Evolutionary conservation across 2,797 vertebrate species (phyloP).

Genomic region (Alauda arvensis): DNA sequence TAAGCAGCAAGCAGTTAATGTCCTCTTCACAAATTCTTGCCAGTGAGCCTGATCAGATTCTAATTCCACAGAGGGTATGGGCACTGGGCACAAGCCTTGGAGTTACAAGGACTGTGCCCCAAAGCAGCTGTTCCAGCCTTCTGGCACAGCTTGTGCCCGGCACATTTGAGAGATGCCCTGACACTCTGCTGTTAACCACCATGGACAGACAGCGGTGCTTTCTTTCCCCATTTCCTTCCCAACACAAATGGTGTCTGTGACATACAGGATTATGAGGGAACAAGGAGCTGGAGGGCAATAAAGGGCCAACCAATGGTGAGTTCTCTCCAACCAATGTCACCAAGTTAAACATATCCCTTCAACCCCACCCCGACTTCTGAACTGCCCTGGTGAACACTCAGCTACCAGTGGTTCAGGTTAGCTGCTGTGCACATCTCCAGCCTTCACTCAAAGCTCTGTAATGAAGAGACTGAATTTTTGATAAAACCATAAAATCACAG

Average conservation of each 20-base stretch:
- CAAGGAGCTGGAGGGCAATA: neutral
- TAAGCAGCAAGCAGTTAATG: neutral
- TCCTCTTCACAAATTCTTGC: neutral
- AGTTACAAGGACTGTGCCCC: neutral
- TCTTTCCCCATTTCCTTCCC: neutral
- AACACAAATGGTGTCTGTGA: neutral
- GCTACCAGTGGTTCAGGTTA: neutral
- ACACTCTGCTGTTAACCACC: neutral
- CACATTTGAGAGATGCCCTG: neutral
- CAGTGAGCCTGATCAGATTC: neutral
- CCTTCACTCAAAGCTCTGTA: neutral
- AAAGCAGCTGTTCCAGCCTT: neutral
- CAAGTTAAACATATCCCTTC: accelerated
- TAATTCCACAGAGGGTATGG: neutral
- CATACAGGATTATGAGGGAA: neutral
- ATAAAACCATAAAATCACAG: neutral
- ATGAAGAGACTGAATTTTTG: neutral
- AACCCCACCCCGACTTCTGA: neutral
- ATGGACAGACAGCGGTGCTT: neutral
- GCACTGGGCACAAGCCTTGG: neutral
- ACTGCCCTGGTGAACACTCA: neutral
- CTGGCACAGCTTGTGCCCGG: neutral
- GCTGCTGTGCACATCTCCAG: neutral
- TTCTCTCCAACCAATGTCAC: neutral
- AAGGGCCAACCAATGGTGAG: accelerated